Conservation (phyloP, 2,797 vertebrate species). For the Poeciliopsis turneri region DNA sequence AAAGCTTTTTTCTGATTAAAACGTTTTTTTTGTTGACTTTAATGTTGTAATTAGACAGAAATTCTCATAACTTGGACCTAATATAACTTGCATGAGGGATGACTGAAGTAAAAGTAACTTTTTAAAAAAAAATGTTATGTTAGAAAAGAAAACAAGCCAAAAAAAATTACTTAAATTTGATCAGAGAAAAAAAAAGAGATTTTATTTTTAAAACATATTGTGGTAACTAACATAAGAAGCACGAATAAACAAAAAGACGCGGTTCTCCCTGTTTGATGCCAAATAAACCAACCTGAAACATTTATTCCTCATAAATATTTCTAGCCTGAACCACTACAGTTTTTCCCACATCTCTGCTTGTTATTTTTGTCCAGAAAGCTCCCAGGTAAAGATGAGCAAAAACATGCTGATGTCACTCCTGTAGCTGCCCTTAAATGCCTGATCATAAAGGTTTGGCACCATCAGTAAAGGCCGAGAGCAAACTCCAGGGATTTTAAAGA, state of each 20-base stretch:
- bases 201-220: no score
- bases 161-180: no score
- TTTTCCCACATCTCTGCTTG: neutral
- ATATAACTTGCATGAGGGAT: no score
- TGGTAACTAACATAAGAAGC: slow-evolving; percentile 34
- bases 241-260: slow-evolving; percentile 68
- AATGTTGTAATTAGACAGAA: no score
- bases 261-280: slow-evolving; percentile 32
- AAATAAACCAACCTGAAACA: slow-evolving; percentile 43
- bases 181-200: no score
- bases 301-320: slow-evolving; percentile 53
- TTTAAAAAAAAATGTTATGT: no score
- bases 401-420: slow-evolving; percentile 1
- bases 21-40: no score
- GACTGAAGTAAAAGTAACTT: no score
- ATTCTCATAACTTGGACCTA: no score
- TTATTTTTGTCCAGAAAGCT: slow-evolving; percentile 5
- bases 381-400: slow-evolving; percentile 3
- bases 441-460: no score
- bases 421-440: slow-evolving; percentile 25
- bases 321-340: slow-evolving; percentile 15
- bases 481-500: slow-evolving; percentile 6
- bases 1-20: no score
- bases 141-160: no score
- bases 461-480: slow-evolving; percentile 5